phyloP scores from a whole-genome alignment of 2,797 vertebrate species.

The Neoniphon sammara region DNA sequence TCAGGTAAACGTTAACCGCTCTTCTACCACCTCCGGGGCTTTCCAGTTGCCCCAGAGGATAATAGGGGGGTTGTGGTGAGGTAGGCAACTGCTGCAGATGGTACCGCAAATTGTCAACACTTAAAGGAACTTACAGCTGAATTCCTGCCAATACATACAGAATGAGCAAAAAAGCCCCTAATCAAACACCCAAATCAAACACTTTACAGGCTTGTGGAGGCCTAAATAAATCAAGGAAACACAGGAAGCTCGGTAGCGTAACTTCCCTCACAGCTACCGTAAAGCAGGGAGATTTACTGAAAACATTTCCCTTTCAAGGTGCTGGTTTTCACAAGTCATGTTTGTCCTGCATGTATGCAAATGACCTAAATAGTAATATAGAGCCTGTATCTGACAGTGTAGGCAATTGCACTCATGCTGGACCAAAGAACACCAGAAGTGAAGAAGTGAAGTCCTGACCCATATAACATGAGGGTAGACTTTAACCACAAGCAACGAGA shows the following conservation, averaged over 20 bases:
- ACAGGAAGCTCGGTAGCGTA: background rate
- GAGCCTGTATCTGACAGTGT: constrained; percentile 17
- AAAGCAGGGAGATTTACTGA: constrained; percentile 16
- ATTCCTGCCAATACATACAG: constrained; percentile 60
- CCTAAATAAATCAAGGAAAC: constrained; percentile 15
- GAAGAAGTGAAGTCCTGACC: constrained; percentile 35
- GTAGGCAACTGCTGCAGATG: constrained; percentile 46
- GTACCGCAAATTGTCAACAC: constrained; percentile 21
- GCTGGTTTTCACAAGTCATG: constrained; percentile 25
- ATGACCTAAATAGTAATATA: constrained; percentile 24
- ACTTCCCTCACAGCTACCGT: constrained; percentile 50
- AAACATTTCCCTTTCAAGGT: constrained; percentile 27
- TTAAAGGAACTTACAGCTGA: constrained; percentile 61
- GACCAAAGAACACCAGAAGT: constrained; percentile 48
- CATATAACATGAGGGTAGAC: constrained; percentile 59
- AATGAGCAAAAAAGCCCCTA: constrained; percentile 11
- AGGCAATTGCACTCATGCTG: constrained; percentile 26
- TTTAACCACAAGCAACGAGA: constrained; percentile 44
- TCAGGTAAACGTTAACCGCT: constrained; percentile 68
- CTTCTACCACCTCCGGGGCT: constrained; percentile 63
- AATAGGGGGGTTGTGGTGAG: constrained; percentile 46
- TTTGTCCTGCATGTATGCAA: constrained; percentile 28
- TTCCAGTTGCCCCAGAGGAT: constrained; percentile 70
- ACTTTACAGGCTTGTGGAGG: constrained; percentile 25
- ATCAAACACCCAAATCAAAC: constrained; percentile 41